These are phyloP conservation scores for Apocrypta bakeri DNA, from an alignment of 1,140 invertebrate species.

Conservation along the genomic window DNA sequence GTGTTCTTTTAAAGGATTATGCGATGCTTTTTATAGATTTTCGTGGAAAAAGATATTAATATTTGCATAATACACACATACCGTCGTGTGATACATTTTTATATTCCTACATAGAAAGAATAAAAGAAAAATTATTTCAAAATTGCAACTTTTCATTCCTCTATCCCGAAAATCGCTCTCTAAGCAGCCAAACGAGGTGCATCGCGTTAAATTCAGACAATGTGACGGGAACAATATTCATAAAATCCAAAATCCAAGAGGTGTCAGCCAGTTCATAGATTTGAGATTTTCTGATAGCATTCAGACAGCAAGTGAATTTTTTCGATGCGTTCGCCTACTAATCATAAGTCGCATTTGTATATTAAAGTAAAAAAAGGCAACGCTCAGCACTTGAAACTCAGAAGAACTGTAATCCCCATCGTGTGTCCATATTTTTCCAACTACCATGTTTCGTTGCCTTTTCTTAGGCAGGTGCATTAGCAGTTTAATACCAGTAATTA, in stretches of 20 bases:
- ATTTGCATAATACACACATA: no score
- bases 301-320: background rate
- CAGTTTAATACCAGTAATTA: conserved; percentile 37
- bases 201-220: background rate
- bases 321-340: background rate
- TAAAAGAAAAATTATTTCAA: no score
- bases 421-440: background rate
- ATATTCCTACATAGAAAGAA: no score
- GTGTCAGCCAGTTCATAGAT: background rate
- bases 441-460: background rate
- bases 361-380: background rate
- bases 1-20: background rate
- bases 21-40: background rate
- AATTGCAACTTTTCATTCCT: no score
- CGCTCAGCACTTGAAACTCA: no score
- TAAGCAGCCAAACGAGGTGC: background rate
- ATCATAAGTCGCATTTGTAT: background rate
- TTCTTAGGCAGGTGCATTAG: conserved; percentile 22
- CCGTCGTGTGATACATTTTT: no score
- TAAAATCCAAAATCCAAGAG: background rate
- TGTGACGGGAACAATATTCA: background rate
- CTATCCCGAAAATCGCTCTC: background rate
- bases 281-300: background rate
- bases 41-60: no score
- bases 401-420: background rate